Evolutionary conservation across 2,797 vertebrate species (phyloP), one percentile per base, ranked within the genome.

Genomic region (Otus scops): DNA sequence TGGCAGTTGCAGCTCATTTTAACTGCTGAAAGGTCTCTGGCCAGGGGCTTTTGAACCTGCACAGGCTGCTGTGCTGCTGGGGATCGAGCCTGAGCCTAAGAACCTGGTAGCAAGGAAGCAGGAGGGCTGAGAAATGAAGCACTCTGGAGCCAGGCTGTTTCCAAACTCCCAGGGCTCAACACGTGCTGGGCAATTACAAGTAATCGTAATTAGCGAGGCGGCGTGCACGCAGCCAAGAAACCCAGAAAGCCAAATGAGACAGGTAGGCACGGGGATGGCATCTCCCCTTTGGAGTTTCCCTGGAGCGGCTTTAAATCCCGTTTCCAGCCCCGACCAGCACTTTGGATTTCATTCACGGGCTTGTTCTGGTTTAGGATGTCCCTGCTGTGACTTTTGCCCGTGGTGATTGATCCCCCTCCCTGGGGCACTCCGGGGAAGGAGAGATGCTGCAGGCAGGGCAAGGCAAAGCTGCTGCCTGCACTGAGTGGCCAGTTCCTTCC

Each of bases 381-480:
- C 15, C 41, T 1, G 1, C 60, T 48, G 39, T 48, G 26, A 43
- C 13, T 65, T 69, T 16, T 77, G 38, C 38, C 19, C 0, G 0
- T 26, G 20, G 27, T 17, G 38, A 50, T 11, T 43, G 41, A 77
- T 28, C 20, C 69, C 16, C 5, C 8, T 9, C 27, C 50, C 26
- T 9, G 34, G 41, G 21, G 50, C 11, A 8, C 23, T 28, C 26
- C 1, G 2, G 34, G 18, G 11, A 74, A 88, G 6, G 30, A 30
- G n/a, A 77, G 56, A 48, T 36, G n/a, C 60, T 85, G 47, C 67
- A 78, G 47, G 16, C 23, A 43, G 56, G 20, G 41, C 32, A 27
- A 64, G 23, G 59, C 18, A 47, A 84, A 43, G 53, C n/a, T 27
- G 22, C 67, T 60, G 20, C 39, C 27, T 32, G 27, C 11, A 15